These are phyloP conservation scores for Malurus elegans DNA, from an alignment of 2,113 vertebrate species.

Conservation along the genomic window DNA sequence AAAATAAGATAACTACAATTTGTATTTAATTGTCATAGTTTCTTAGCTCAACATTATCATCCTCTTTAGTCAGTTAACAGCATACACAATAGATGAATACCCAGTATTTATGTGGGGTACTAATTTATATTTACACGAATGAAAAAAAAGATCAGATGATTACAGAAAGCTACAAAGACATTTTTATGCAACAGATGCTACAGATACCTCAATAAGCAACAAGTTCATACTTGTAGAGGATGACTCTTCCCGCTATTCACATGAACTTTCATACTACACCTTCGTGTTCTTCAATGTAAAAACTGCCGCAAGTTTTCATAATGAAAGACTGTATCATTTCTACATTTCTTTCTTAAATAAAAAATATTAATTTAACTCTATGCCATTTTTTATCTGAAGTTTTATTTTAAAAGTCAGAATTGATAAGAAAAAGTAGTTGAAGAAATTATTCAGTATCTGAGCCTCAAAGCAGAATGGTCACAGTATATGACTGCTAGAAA, in stretches of 20 bases:
- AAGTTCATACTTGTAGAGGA: background rate
- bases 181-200: background rate
- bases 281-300: background rate
- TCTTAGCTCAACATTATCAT: background rate
- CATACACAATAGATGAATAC: background rate
- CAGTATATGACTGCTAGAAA: constrained; percentile 58
- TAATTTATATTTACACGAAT: background rate
- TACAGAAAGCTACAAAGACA: background rate
- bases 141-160: background rate
- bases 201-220: background rate
- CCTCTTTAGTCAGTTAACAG: background rate
- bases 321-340: background rate
- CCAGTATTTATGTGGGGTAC: background rate
- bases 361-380: background rate
- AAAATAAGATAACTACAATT: background rate
- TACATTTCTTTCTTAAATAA: background rate
- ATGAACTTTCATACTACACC: background rate
- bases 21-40: background rate
- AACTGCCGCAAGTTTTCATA: background rate
- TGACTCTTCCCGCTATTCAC: background rate
- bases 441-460: background rate
- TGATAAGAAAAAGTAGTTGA: background rate
- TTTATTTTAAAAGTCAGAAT: background rate
- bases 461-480: constrained; percentile 32
- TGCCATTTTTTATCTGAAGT: background rate